Base-by-base conservation (phyloP, 2,797 vertebrate genomes). In the Meda fulgida region DNA sequence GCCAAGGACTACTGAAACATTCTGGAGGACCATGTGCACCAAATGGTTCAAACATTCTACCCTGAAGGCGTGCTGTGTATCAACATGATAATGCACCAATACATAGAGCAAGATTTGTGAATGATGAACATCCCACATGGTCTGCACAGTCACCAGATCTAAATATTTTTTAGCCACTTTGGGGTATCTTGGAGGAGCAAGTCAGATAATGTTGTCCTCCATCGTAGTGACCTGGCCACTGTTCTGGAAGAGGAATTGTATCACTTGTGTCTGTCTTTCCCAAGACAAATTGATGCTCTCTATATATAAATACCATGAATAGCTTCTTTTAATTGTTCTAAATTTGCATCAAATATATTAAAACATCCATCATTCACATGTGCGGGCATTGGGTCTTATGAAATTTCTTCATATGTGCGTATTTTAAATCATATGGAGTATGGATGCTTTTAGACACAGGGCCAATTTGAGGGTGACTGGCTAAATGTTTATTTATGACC, bases 401-500 rank as follows among this genome's bases (percentile, higher is more conserved):
- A 53, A 26, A 84, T 53, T 38, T 38, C 23, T 55, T 23, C n/a
- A 36, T 7, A 71, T 51, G 18, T 70, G 21, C n/a, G 55, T 66
- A 55, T 46, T 43, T 80, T 26, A 51, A 63, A 34, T 38, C 11
- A 65, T 85, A 72, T 85, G 69, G 84, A 73, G 73, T 29, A 38
- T 53, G 26, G 16, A 36, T 85, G 77, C 40, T 36, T 84, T 72
- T 80, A 21, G 58, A 71, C 23, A 31, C 46, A 48, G 31, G 71
- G 29, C 69, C 87, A 70, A 69, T 81, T 63, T 51, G 40, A 76
- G 58, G 14, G 51, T 38, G 36, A 71, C 60, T 73, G 83, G 60
- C 34, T 46, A 23, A 85, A 70, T 53, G 29, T 80, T 78, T 83
- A 83, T 82, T 87, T 82, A 86, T 63, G 48, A 43, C 55, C 18